Evolutionary conservation across 2,113 vertebrate species (phyloP).

Genomic region (Emydocephalus ijimae): DNA sequence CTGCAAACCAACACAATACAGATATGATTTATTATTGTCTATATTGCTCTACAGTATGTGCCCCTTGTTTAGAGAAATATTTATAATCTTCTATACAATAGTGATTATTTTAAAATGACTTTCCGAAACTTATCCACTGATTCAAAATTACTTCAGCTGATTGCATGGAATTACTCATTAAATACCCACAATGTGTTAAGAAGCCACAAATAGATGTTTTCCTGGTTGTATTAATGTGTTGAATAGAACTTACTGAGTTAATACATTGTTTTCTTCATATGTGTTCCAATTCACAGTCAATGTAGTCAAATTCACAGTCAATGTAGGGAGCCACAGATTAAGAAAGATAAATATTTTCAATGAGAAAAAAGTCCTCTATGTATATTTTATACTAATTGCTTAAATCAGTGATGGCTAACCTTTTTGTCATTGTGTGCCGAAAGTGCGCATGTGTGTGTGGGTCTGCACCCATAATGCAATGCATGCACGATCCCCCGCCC

Average conservation of each 20-base stretch:
- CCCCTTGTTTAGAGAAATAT: constrained; percentile 29
- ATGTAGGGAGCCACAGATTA: not conserved
- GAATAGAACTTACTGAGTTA: not conserved
- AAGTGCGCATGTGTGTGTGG: too few relatives aligned
- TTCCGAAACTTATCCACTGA: constrained; percentile 10
- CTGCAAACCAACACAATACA: constrained; percentile 35
- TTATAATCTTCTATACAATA: constrained; percentile 40
- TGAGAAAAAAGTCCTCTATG: constrained; percentile 42
- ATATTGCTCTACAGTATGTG: not conserved
- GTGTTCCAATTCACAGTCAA: not conserved
- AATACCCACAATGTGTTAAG: constrained; percentile 31
- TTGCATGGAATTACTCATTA: constrained; percentile 22
- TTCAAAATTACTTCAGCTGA: constrained; percentile 36
- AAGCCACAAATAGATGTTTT: not conserved
- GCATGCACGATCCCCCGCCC: too few relatives aligned
- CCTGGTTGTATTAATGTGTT: constrained; percentile 23
- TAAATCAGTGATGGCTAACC: constrained; percentile 12
- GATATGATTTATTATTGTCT: constrained; percentile 52
- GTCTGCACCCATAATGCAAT: too few relatives aligned
- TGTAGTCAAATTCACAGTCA: not conserved
- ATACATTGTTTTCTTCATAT: constrained; percentile 15
- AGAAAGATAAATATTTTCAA: not conserved
- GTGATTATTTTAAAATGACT: constrained; percentile 34
- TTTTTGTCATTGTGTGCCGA: too few relatives aligned
- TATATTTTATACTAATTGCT: constrained; percentile 19